A percentile compares a stretch with the other conserved stretches of the same genome.
These are phyloP conservation scores for Lasioglossum marginatum DNA, from an alignment of 2,888 invertebrate genomes.

Conservation along the genomic window DNA sequence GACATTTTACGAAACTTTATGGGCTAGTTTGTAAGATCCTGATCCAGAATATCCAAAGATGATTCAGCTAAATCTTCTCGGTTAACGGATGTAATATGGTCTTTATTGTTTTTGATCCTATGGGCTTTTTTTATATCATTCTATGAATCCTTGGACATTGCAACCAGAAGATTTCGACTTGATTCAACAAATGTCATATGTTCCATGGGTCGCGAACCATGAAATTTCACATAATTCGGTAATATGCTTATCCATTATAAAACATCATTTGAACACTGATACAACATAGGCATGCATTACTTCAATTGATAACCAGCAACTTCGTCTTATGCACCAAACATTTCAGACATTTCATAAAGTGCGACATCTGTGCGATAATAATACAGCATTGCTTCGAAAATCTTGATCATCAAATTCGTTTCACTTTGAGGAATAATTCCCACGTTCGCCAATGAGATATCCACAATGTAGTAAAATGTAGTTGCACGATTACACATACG, in stretches of 20 bases:
- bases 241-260: neutral
- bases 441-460: neutral
- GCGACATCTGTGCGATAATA: slow-evolving; percentile 27
- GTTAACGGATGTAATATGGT: neutral
- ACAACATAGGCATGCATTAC: neutral
- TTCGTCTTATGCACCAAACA: slow-evolving; percentile 1
- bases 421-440: neutral
- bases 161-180: neutral
- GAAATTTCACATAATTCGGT: neutral
- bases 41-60: neutral
- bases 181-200: neutral
- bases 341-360: slow-evolving; percentile 34
- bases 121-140: neutral
- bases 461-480: no score
- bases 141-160: neutral
- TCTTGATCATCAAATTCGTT: neutral
- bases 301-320: neutral
- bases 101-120: neutral
- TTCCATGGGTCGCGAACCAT: neutral
- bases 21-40: neutral
- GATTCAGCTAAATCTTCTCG: neutral
- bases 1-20: neutral
- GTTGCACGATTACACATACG: neutral
- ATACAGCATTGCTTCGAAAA: slow-evolving; percentile 5
- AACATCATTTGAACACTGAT: neutral